Evolutionary conservation across 2,888 invertebrate genomes (phyloP).

Genomic region (Amphimallon solstitiale): DNA sequence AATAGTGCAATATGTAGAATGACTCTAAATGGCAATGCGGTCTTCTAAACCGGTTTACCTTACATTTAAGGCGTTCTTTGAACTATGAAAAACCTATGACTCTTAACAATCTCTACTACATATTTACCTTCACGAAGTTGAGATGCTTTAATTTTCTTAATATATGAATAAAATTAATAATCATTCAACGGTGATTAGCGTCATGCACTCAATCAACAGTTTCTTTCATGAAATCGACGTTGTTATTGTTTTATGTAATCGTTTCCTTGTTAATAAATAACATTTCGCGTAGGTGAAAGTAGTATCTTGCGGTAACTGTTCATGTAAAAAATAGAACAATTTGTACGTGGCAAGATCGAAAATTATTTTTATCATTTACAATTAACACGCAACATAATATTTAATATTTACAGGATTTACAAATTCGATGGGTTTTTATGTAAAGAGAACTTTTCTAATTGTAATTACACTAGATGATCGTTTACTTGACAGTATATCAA

Average conservation of each 20-base stretch:
- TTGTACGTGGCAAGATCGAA: background rate
- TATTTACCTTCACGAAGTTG: background rate
- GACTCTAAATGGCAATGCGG: background rate
- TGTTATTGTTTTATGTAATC: background rate
- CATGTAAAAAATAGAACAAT: background rate
- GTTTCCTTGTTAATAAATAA: constrained; percentile 6
- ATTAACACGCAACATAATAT: too few species aligned
- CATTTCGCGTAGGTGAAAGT: constrained; percentile 11
- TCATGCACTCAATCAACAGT: too few species aligned
- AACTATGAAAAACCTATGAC: background rate
- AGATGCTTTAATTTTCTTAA: too few species aligned
- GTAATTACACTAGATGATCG: too few species aligned
- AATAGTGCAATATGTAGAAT: background rate
- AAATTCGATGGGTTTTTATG: too few species aligned
- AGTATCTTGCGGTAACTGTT: background rate
- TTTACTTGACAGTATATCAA: too few species aligned
- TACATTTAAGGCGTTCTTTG: background rate
- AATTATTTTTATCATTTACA: too few species aligned
- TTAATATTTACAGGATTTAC: too few species aligned
- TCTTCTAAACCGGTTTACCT: constrained; percentile 14
- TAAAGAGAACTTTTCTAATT: too few species aligned
- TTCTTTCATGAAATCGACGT: background rate
- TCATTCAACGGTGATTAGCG: too few species aligned
- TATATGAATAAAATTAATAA: too few species aligned
- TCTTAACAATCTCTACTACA: background rate